Conservation (phyloP, 1,140 invertebrate species). For the Apocrypta bakeri region DNA sequence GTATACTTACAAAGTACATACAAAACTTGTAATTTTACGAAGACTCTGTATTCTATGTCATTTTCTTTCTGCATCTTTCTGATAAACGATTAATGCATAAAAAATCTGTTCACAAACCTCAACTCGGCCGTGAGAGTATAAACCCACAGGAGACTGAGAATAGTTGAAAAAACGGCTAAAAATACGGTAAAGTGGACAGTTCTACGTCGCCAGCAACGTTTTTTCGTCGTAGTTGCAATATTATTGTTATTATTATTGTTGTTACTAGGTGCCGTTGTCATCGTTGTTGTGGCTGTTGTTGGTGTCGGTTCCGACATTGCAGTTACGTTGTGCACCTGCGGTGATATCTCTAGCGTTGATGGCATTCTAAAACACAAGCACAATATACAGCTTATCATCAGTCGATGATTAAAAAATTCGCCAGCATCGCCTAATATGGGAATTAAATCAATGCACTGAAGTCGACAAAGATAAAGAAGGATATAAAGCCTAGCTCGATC, state of each 20-base stretch:
- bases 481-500: neutral
- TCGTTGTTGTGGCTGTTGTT: slow-evolving; percentile 10
- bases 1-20: too few relatives aligned
- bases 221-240: slow-evolving; percentile 5
- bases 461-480: neutral
- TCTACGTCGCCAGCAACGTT: slow-evolving; percentile 34
- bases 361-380: slow-evolving; percentile 31
- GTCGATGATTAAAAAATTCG: neutral
- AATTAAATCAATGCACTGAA: neutral
- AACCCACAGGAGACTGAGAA: slow-evolving; percentile 47
- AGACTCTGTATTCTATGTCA: too few relatives aligned
- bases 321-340: neutral
- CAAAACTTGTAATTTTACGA: too few relatives aligned
- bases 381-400: neutral
- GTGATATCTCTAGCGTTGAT: neutral
- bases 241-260: neutral
- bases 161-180: slow-evolving; percentile 47
- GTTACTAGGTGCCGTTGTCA: slow-evolving; percentile 12
- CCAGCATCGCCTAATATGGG: neutral
- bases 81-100: neutral
- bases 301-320: neutral
- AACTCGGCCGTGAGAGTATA: slow-evolving; percentile 47
- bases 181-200: slow-evolving; percentile 49
- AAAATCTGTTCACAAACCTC: slow-evolving; percentile 29
- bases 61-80: too few relatives aligned